Evolutionary conservation across 2,113 vertebrate genomes (phyloP).

Genomic region (Paracanthobrama guichenoti): DNA sequence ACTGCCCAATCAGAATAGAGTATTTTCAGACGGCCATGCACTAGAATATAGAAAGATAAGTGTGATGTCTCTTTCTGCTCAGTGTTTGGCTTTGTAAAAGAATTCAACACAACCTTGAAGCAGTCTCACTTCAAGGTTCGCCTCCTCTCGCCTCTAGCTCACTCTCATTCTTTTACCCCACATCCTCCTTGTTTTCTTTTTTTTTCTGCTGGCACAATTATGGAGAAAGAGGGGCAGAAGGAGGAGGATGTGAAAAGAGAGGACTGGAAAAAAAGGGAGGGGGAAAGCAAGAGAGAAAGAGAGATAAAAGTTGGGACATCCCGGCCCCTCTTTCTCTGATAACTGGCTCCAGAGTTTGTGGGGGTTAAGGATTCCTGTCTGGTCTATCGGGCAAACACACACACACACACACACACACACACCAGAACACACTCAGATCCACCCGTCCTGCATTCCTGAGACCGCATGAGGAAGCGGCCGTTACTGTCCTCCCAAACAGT

Average conservation of each 20-base stretch:
- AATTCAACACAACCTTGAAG: constrained; percentile 60
- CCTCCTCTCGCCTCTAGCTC: constrained; percentile 18
- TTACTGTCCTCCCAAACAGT: constrained; percentile 75
- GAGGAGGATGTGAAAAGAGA: constrained; percentile 38
- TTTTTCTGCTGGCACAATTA: constrained; percentile 44
- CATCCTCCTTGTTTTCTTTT: constrained; percentile 32
- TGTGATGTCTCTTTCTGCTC: constrained; percentile 27
- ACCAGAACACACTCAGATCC: constrained; percentile 71
- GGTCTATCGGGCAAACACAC: constrained; percentile 65
- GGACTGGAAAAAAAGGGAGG: constrained; percentile 35
- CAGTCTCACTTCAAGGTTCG: constrained; percentile 64
- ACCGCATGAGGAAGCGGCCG: constrained; percentile 74
- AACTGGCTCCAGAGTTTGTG: constrained; percentile 76
- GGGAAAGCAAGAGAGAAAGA: constrained; percentile 52
- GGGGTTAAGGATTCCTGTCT: constrained; percentile 80
- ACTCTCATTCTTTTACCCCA: constrained; percentile 20
- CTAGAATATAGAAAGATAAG: background rate
- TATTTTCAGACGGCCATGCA: background rate
- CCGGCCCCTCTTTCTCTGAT: constrained; percentile 69
- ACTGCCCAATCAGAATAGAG: background rate
- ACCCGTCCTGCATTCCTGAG: constrained; percentile 80
- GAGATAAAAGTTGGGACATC: constrained; percentile 65
- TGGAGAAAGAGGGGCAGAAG: constrained; percentile 48
- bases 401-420: constrained; percentile 69
- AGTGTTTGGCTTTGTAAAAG: constrained; percentile 64